phyloP scores from a whole-genome alignment of 2,797 vertebrate species.

The Antrozous pallidus region DNA sequence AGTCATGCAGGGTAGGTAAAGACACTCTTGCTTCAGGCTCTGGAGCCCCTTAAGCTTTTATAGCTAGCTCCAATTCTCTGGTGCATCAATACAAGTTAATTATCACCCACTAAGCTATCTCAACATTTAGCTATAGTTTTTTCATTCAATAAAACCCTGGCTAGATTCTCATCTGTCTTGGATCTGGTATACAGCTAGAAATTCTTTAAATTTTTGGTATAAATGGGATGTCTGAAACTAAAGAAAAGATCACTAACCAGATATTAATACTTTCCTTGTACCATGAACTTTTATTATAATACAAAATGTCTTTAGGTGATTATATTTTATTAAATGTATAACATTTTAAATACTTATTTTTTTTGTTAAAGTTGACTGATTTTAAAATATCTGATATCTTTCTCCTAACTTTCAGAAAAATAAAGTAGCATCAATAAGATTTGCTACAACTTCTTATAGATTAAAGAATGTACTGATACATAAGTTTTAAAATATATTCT shows the following conservation, averaged over 20 bases:
- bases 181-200: not conserved
- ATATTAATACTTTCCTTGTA: not conserved
- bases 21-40: not conserved
- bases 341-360: not conserved
- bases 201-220: not conserved
- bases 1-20: not conserved
- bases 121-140: not conserved
- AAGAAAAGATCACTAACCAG: not conserved
- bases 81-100: not conserved
- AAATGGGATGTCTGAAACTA: not conserved
- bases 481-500: not conserved
- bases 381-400: not conserved
- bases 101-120: not conserved
- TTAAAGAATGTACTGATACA: not conserved
- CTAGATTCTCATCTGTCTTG: not conserved
- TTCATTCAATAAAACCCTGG: not conserved
- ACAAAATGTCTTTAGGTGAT: not conserved
- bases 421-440: not conserved
- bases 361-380: not conserved
- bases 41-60: not conserved
- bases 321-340: not conserved
- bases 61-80: not conserved
- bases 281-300: not conserved
- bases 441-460: not conserved
- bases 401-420: not conserved